These are phyloP conservation scores for Taxidea taxus DNA, from an alignment of 2,113 vertebrate species.

Conservation along the genomic window DNA sequence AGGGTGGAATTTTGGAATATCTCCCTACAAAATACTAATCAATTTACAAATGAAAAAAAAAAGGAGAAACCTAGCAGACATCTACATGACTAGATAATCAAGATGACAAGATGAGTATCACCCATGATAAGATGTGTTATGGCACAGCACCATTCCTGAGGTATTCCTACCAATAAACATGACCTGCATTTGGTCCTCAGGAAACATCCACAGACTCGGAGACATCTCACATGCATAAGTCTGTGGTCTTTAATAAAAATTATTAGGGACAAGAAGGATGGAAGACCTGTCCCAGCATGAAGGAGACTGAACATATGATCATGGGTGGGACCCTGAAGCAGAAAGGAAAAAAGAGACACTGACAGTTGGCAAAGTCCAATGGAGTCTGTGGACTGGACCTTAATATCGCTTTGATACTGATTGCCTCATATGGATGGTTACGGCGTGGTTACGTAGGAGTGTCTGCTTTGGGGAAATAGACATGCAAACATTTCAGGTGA, in stretches of 20 bases:
- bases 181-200: neutral
- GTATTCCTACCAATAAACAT: neutral
- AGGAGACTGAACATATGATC: neutral
- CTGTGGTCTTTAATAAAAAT: neutral
- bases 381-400: neutral
- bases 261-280: neutral
- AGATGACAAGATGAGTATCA: fast-evolving
- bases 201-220: no score
- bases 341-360: neutral
- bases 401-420: no score
- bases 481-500: neutral
- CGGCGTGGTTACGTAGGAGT: fast-evolving
- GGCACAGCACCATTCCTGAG: neutral
- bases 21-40: neutral
- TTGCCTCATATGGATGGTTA: neutral
- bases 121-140: fast-evolving
- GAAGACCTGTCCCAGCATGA: no score
- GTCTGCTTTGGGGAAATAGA: neutral
- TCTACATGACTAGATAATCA: neutral
- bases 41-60: neutral
- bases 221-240: neutral
- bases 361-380: neutral
- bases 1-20: neutral
- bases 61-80: neutral
- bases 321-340: neutral